These are phyloP conservation scores for Rhinichthys klamathensis DNA, from an alignment of 2,113 vertebrate genomes.

Conservation along the genomic window DNA sequence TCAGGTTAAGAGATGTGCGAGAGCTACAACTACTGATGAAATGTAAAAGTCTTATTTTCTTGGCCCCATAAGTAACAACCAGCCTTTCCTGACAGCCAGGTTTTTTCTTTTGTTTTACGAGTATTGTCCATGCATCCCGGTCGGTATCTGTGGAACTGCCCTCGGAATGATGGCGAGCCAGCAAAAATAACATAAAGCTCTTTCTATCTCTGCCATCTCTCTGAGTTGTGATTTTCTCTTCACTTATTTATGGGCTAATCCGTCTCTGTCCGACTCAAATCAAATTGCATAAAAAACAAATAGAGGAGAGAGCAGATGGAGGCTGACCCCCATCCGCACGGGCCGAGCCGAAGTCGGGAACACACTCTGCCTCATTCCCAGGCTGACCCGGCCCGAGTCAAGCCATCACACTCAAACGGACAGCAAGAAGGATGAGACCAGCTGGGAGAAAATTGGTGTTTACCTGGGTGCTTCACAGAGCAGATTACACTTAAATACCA, in stretches of 20 bases:
- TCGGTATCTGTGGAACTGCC: slow-evolving; percentile 41
- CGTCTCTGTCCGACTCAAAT: slow-evolving; percentile 49
- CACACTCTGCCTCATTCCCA: not conserved
- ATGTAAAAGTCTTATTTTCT: not conserved
- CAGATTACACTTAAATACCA: slow-evolving; percentile 41
- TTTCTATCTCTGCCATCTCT: slow-evolving; percentile 14
- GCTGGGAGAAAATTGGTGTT: slow-evolving; percentile 37
- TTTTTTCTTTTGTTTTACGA: slow-evolving; percentile 55
- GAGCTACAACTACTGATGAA: slow-evolving; percentile 25
- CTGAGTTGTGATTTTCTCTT: slow-evolving; percentile 48
- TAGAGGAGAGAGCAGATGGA: not conserved
- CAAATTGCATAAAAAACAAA: slow-evolving; percentile 53
- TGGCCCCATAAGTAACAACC: not conserved
- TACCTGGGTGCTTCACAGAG: slow-evolving; percentile 32
- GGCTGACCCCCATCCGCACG: not conserved
- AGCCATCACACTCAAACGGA: not conserved
- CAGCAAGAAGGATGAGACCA: slow-evolving; percentile 19
- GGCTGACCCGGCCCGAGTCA: slow-evolving; percentile 17
- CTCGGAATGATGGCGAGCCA: slow-evolving; percentile 37
- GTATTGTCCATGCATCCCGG: slow-evolving; percentile 51
- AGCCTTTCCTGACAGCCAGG: not conserved
- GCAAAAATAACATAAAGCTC: not conserved
- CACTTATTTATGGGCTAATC: slow-evolving; percentile 57
- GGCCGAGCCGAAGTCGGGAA: not conserved
- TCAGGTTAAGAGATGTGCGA: not conserved